Conservation (phyloP, 2,797 vertebrate genomes). For the Pteropus rufus region DNA sequence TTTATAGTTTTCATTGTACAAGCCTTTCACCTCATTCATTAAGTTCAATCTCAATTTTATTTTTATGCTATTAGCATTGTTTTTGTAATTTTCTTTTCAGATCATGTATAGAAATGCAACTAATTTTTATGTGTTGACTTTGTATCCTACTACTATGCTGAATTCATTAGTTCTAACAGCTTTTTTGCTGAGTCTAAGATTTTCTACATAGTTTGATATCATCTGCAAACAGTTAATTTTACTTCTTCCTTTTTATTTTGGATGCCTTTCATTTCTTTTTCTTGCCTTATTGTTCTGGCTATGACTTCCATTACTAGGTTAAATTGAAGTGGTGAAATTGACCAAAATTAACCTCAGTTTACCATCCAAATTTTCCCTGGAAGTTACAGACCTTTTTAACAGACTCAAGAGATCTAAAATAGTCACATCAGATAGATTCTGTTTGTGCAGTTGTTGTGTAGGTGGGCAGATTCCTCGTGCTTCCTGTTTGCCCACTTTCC, state of each 20-base stretch:
- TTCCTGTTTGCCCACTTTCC: background rate
- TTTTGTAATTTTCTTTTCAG: background rate
- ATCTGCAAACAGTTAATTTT: background rate
- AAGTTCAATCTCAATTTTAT: background rate
- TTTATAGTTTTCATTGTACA: background rate
- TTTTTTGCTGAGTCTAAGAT: background rate
- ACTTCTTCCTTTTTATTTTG: background rate
- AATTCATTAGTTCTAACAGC: background rate
- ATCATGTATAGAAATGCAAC: background rate
- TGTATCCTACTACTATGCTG: background rate
- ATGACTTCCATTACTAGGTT: background rate
- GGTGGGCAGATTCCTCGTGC: background rate
- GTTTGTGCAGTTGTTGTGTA: background rate
- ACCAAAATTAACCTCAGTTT: background rate
- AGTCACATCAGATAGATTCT: background rate
- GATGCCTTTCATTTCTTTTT: background rate
- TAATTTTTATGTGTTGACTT: background rate
- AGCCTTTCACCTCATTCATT: background rate
- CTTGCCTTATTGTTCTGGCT: background rate
- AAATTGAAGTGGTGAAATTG: background rate
- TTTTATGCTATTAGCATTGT: background rate
- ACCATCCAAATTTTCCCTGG: background rate
- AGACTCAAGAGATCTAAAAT: background rate
- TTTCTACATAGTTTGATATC: background rate
- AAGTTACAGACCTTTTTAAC: background rate